A percentile compares a stretch with the other conserved stretches of the same genome.
phyloP scores from a whole-genome alignment of 2,888 invertebrate genomes.

The Caenorhabditis drosophilae region DNA sequence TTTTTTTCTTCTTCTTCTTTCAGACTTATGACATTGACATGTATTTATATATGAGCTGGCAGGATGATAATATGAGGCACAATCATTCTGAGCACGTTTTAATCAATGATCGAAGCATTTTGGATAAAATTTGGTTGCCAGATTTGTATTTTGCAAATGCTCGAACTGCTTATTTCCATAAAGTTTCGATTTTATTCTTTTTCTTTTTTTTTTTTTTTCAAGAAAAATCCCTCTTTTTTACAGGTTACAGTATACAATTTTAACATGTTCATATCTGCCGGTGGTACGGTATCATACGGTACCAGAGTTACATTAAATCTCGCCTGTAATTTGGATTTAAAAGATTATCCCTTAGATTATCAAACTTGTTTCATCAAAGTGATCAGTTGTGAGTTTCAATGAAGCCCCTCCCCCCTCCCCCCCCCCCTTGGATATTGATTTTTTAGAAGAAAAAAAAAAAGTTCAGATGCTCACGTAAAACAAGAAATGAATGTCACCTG shows the following conservation, averaged over 20 bases:
- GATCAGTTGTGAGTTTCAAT: constrained; percentile 90
- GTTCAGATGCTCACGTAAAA: constrained; percentile 58
- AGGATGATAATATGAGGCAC: constrained; percentile 50
- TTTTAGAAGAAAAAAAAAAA: neutral
- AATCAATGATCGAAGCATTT: constrained; percentile 48
- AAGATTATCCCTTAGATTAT: constrained; percentile 95
- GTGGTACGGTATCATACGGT: constrained; percentile 57
- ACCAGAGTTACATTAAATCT: constrained; percentile 50
- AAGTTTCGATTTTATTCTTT: constrained; percentile 29
- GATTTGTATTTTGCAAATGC: constrained; percentile 64
- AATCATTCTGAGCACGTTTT: constrained; percentile 51
- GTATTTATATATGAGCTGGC: constrained; percentile 64
- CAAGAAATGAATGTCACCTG: constrained; percentile 64
- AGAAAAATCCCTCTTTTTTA: constrained; percentile 1
- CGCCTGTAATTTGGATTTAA: constrained; percentile 97
- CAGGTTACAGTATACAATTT: constrained; percentile 60
- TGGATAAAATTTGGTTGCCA: constrained; percentile 60
- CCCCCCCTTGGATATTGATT: too few relatives aligned
- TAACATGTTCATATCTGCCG: constrained; percentile 58
- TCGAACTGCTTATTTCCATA: constrained; percentile 57
- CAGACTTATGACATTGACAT: constrained; percentile 63
- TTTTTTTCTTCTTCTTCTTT: constrained; percentile 9
- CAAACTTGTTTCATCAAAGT: constrained; percentile 99
- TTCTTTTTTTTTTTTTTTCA: too few relatives aligned
- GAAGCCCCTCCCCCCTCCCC: too few relatives aligned